Evolutionary conservation across 2,797 vertebrate genomes (phyloP), one percentile per base, ranked within the genome.

Genomic region (Nasua narica): DNA sequence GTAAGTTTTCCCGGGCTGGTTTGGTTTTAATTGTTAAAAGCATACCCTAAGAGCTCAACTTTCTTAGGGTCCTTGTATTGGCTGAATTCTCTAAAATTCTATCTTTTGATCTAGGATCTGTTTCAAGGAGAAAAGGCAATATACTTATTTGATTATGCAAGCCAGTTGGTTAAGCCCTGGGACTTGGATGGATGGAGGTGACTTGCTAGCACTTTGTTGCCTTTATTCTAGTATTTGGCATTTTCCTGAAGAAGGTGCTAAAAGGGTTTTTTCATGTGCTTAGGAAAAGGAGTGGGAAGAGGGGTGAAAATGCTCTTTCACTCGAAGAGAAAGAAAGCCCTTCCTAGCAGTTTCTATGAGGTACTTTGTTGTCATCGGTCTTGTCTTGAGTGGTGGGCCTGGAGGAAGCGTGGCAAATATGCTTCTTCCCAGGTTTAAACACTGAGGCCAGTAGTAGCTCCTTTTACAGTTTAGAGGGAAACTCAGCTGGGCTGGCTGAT

Each of bases 21-120:
- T 96, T 95, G 37, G 52, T 89, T 94, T 25, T 95, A 60, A 50
- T 37, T 87, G 18, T 95, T 87, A 70, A 93, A 92, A 87, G 60
- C 43, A 25, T 81, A 62, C 14, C 70, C 32, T 37, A 92, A 88
- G 79, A 94, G 37, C 43, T 87, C 37, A 1, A 2, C 19, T 95
- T 93, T 91, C 62, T 95, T 89, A 56, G 46, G 79, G 13, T 87
- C 69, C 79, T 94, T 35, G 29, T 93, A 27, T 91, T 90, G 43
- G 46, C 25, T 87, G 46, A 52, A 65, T 78, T 88, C 43, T 94
- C 91, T 54, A 87, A 84, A 91, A 56, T 91, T 62, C 67, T 88
- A 1, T 50, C 69, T 96, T 87, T 65, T 74, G 35, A 52, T 85
- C 23, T 72, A 84, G 62, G 29, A 35, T 87, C 54, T 90, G 7